These are phyloP conservation scores for Matsumurasca onukii DNA, from an alignment of 1,140 invertebrate genomes.

Conservation along the genomic window DNA sequence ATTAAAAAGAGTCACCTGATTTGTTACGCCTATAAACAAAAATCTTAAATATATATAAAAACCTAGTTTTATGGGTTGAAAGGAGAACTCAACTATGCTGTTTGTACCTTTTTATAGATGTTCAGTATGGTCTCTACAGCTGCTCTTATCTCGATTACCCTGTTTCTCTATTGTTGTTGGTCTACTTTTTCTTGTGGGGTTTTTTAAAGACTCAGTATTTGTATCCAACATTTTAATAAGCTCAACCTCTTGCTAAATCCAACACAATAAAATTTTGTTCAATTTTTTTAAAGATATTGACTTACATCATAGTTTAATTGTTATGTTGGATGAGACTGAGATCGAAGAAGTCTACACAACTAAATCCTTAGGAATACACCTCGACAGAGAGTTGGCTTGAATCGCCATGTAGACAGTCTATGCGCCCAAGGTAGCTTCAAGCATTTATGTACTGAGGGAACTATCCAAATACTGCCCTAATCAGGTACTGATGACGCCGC, in stretches of 20 bases:
- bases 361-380: not conserved
- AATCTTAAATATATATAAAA: too few relatives aligned
- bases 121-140: too few relatives aligned
- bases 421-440: not conserved
- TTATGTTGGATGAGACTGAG: not conserved
- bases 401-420: conserved; percentile 40
- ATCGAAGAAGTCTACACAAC: not conserved
- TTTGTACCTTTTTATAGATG: too few relatives aligned
- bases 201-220: not conserved
- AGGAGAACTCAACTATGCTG: too few relatives aligned
- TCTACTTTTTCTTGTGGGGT: too few relatives aligned
- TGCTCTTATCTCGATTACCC: too few relatives aligned
- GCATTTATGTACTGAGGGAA: not conserved
- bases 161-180: too few relatives aligned
- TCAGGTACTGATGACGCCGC: not conserved
- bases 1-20: too few relatives aligned
- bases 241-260: not conserved
- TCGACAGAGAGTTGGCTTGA: not conserved
- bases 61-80: too few relatives aligned
- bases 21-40: too few relatives aligned
- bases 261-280: not conserved
- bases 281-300: not conserved
- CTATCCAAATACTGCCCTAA: not conserved
- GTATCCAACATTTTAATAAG: not conserved
- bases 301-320: not conserved